Percentiles rank a stretch among this genome's conserved stretches.
These are phyloP conservation scores for Bombylius discolor DNA, from an alignment of 2,888 invertebrate species.

Conservation along the genomic window DNA sequence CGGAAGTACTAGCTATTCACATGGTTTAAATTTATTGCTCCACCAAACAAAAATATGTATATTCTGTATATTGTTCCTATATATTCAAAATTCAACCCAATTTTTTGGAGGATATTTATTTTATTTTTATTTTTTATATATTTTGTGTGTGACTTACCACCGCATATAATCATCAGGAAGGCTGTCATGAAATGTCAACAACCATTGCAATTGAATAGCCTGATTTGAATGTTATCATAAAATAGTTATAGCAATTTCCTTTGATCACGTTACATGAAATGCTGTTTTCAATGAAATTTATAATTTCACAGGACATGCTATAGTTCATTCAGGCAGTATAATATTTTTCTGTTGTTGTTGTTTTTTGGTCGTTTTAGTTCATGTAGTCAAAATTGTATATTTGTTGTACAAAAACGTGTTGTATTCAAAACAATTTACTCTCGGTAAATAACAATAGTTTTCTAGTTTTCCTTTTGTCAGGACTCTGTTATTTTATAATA, in stretches of 20 bases:
- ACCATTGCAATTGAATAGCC: not conserved
- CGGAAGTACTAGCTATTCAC: not conserved
- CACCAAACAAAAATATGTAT: not conserved
- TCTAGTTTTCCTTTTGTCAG: too few relatives aligned
- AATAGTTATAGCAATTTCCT: not conserved
- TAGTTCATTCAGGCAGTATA: too few relatives aligned
- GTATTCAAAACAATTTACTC: too few relatives aligned
- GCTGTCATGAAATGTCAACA: not conserved
- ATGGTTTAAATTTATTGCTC: not conserved
- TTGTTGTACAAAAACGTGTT: too few relatives aligned
- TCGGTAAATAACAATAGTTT: too few relatives aligned
- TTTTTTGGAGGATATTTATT: not conserved
- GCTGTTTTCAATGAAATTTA: not conserved
- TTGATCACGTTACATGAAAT: not conserved
- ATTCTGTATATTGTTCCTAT: not conserved
- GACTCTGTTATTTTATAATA: too few relatives aligned
- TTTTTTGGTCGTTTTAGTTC: too few relatives aligned
- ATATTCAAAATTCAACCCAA: not conserved
- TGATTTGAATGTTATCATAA: too few relatives aligned
- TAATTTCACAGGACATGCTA: not conserved
- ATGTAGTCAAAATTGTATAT: too few relatives aligned
- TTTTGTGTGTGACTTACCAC: not conserved
- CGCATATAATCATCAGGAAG: not conserved
- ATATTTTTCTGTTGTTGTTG: too few relatives aligned
- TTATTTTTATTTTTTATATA: too few relatives aligned